A percentile compares a stretch with the other conserved stretches of the same genome.
phyloP scores from a whole-genome alignment of 1,140 invertebrate genomes.

The Adelges cooleyi region DNA sequence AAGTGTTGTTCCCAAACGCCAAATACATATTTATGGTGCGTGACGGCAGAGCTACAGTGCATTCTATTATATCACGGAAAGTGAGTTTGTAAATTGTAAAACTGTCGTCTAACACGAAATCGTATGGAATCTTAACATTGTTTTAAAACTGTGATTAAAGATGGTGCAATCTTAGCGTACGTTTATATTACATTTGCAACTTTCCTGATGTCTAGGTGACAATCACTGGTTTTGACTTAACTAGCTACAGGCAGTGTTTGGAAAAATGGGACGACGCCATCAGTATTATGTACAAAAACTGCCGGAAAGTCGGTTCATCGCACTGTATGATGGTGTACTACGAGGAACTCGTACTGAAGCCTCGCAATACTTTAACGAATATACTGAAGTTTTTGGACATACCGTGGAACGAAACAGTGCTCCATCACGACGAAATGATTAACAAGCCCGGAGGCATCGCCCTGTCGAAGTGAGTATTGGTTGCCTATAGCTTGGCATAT shows the following conservation, averaged over 20 bases:
- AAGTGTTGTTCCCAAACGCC: slow-evolving; percentile 53
- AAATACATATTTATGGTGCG: slow-evolving; percentile 98
- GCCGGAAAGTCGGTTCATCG: slow-evolving; percentile 68
- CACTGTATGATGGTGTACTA: slow-evolving; percentile 84
- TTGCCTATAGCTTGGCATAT: no score
- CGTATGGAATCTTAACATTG: no score
- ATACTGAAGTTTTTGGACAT: slow-evolving; percentile 85
- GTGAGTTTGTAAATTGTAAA: slow-evolving; percentile 42
- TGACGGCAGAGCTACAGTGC: slow-evolving; percentile 92
- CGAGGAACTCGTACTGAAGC: slow-evolving; percentile 92
- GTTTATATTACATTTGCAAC: no score
- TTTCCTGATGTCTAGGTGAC: no score
- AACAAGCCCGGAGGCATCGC: slow-evolving; percentile 89
- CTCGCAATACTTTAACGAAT: slow-evolving; percentile 74
- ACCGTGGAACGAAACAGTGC: slow-evolving; percentile 88
- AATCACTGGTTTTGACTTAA: slow-evolving; percentile 93
- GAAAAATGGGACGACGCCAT: slow-evolving; percentile 94
- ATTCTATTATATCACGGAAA: slow-evolving; percentile 94
- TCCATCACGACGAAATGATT: slow-evolving; percentile 95
- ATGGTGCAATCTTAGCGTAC: no score
- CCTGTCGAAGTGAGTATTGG: slow-evolving; percentile 68
- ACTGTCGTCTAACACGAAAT: no score
- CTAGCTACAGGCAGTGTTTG: slow-evolving; percentile 84
- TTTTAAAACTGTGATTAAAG: no score
- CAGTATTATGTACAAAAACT: slow-evolving; percentile 88